Percentiles rank a stretch among this genome's conserved stretches.
Conservation (phyloP, 2,888 invertebrate species). For the Drosophila nigritarsus region DNA sequence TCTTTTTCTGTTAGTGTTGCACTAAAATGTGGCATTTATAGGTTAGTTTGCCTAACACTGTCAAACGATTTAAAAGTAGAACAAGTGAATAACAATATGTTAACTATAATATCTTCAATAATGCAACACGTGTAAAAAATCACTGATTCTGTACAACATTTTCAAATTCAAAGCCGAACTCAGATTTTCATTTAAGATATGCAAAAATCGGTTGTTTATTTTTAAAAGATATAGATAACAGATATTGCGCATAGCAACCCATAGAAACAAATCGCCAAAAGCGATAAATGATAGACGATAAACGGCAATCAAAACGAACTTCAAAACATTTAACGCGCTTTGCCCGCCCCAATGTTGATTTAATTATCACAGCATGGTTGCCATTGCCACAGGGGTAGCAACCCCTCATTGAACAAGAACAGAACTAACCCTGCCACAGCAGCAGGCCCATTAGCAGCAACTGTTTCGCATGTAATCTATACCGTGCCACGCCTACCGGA, state of each 20-base stretch:
- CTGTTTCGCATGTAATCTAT: constrained; percentile 75
- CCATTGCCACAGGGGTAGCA: constrained; percentile 31
- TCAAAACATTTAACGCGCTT: constrained; percentile 67
- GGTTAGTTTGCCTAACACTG: neutral
- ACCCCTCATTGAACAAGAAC: constrained; percentile 28
- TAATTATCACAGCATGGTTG: constrained; percentile 80
- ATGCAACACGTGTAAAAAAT: neutral
- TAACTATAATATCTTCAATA: neutral
- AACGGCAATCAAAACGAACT: constrained; percentile 67
- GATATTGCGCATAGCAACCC: neutral
- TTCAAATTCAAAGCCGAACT: constrained; percentile 21
- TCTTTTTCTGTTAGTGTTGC: neutral
- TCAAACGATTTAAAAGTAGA: neutral
- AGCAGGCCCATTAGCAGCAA: constrained; percentile 65
- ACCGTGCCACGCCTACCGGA: constrained; percentile 73
- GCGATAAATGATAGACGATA: constrained; percentile 50
- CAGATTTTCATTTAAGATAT: constrained; percentile 70
- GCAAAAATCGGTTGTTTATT: constrained; percentile 48
- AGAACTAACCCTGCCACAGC: constrained; percentile 23
- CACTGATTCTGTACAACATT: too few relatives aligned
- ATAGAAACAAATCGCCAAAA: constrained; percentile 16
- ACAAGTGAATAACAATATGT: neutral
- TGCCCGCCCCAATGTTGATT: constrained; percentile 66
- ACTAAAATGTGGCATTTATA: neutral
- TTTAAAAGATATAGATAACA: constrained; percentile 7